Base-by-base conservation (phyloP, 2,888 invertebrate species). In the Caenorhabditis becei region DNA sequence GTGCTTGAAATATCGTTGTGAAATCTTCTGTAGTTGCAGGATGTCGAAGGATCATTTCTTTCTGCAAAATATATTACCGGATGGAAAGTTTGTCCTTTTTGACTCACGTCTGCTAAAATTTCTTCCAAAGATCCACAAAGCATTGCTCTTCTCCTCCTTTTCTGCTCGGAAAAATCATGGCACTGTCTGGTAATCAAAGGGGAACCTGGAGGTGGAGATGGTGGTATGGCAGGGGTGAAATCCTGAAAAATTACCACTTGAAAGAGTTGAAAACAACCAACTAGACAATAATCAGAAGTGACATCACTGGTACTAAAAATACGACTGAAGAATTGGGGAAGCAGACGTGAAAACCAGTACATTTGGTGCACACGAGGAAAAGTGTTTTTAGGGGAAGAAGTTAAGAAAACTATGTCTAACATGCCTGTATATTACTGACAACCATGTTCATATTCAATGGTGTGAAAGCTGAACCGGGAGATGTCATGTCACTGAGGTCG, bases 41-140 rank as follows among this genome's bases (percentile, higher is more conserved):
- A n/a, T 77, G 65, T 28, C 75, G 66, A 18, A 88, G 74, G 35
- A 63, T 69, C 35, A 75, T 83, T 7, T 88, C 86, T 78, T 81
- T 56, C 59, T 80, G 23, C 26, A 14, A 58, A 44, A 35, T 8
- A 5, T 8, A 35, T 35, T 35, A 10, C 35, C 7, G 10, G 10
- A 35, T 35, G 35, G 10, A 35, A 35, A 10, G 35, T 35, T 35
- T 35, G 7, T 35, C 32, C 11, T 14, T 7, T 41, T 41, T 41
- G 7, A 70, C 70, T 80, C 41, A 86, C 75, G 37, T 84, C 86
- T 2, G 80, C 35, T 23, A 89, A 74, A 11, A 89, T 86, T 80
- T 89, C 88, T 56, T 88, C 89, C 8, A 90, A 77, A n/a, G 89
- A 83, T 24, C 74, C 78, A 71, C 90, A 90, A 10, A 90, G 63